Conservation (phyloP, 2,797 vertebrate genomes). For the Gorsachius magnificus region DNA sequence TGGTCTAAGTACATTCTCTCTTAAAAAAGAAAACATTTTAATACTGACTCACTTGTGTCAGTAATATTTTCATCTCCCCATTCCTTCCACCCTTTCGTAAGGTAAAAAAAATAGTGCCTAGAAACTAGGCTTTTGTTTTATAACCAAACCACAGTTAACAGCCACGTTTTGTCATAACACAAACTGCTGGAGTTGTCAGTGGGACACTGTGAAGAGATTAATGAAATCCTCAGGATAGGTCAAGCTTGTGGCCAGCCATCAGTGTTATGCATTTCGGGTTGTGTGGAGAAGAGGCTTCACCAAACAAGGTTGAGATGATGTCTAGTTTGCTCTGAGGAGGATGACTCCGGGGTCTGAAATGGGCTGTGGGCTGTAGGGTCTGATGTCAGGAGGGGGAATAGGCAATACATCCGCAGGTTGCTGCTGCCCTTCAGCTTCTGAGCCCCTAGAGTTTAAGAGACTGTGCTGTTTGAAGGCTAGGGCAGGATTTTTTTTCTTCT, state of each 20-base stretch:
- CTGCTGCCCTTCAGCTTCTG: not conserved
- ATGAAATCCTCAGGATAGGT: conserved; percentile 18
- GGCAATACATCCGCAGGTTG: accelerated
- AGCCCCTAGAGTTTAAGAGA: not conserved
- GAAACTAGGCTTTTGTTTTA: conserved; percentile 47
- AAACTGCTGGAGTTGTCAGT: conserved; percentile 28
- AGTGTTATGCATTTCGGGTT: not conserved
- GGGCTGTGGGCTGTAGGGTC: not conserved
- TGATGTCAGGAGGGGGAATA: not conserved
- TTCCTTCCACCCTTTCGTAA: conserved; percentile 21
- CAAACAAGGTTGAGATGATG: not conserved
- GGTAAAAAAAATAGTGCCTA: conserved; percentile 37
- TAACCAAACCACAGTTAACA: not conserved
- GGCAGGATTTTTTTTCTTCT: not conserved
- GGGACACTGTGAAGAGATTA: not conserved
- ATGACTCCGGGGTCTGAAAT: not conserved
- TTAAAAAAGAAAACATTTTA: conserved; percentile 34
- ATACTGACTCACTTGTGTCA: conserved; percentile 49
- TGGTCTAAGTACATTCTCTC: conserved; percentile 2
- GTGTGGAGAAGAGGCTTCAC: not conserved
- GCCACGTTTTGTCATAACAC: not conserved
- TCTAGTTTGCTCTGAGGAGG: not conserved
- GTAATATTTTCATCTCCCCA: conserved; percentile 40
- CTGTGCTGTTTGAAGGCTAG: not conserved
- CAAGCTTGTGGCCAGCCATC: not conserved